A percentile compares a stretch with the other conserved stretches of the same genome.
Evolutionary conservation across 2,888 invertebrate species (phyloP).

Genomic region (Megastigmus dorsalis): DNA sequence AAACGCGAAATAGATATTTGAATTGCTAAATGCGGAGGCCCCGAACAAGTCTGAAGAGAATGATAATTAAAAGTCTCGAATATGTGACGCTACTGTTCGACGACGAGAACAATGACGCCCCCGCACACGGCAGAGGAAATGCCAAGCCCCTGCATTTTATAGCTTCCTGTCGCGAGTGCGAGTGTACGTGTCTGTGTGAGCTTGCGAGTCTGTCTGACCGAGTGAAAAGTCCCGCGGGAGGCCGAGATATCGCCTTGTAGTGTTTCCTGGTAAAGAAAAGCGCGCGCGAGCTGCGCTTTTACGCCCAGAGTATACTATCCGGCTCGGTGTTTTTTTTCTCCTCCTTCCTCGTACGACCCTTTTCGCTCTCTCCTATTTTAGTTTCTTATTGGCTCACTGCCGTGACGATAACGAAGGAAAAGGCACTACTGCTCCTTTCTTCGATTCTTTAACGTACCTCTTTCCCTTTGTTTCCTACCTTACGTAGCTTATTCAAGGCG

Average conservation of each 20-base stretch:
- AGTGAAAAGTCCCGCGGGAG: too few species aligned
- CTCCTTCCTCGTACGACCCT: too few species aligned
- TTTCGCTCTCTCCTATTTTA: background rate
- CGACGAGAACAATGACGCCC: background rate
- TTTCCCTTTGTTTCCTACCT: background rate
- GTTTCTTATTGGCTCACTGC: background rate
- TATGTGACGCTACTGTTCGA: conserved; percentile 17
- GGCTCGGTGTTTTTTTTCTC: too few species aligned
- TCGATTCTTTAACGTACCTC: too few species aligned
- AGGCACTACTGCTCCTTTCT: background rate
- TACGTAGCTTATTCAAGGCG: conserved; percentile 8
- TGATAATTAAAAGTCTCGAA: conserved; percentile 47
- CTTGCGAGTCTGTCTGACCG: too few species aligned
- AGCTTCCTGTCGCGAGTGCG: background rate
- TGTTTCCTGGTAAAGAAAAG: too few species aligned
- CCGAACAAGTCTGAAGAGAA: conserved; percentile 14
- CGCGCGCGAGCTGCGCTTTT: too few species aligned
- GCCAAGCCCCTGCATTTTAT: conserved; percentile 1
- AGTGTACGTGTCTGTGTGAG: background rate
- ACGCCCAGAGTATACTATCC: too few species aligned
- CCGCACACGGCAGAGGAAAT: background rate
- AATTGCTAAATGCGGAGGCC: background rate
- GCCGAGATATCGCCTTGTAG: too few species aligned
- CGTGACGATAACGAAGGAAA: background rate
- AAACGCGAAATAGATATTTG: background rate